Evolutionary conservation across 2,113 vertebrate species (phyloP).

Genomic region (Scatophagus argus): DNA sequence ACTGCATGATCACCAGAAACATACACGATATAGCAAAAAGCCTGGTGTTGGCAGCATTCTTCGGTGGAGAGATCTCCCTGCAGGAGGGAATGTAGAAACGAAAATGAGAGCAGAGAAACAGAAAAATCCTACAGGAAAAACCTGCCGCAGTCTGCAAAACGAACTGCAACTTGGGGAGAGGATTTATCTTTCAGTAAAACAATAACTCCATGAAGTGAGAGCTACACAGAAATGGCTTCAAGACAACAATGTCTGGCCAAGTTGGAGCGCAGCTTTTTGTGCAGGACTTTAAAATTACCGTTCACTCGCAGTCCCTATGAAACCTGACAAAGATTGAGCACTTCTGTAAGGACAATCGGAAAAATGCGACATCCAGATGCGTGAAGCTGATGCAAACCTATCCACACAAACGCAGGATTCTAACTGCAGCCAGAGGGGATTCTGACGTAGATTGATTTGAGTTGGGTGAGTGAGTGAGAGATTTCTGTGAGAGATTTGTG

Average conservation of each 20-base stretch:
- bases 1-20: neutral
- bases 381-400: neutral
- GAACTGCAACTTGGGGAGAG: neutral
- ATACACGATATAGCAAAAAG: too few relatives aligned
- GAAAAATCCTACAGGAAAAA: neutral
- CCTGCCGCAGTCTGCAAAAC: neutral
- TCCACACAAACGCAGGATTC: neutral
- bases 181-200: conserved; percentile 11
- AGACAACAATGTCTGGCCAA: neutral
- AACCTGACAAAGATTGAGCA: neutral
- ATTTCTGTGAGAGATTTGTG: neutral
- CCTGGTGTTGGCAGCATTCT: neutral
- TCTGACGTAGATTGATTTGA: neutral
- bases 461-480: neutral
- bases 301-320: neutral
- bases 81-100: neutral
- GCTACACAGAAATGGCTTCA: neutral
- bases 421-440: neutral
- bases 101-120: neutral
- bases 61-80: neutral
- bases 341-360: neutral
- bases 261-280: neutral
- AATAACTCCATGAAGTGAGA: conserved; percentile 5
- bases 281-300: neutral
- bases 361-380: neutral